phyloP scores from a whole-genome alignment of 2,113 vertebrate genomes.

The Trochalopteron elliotii region DNA sequence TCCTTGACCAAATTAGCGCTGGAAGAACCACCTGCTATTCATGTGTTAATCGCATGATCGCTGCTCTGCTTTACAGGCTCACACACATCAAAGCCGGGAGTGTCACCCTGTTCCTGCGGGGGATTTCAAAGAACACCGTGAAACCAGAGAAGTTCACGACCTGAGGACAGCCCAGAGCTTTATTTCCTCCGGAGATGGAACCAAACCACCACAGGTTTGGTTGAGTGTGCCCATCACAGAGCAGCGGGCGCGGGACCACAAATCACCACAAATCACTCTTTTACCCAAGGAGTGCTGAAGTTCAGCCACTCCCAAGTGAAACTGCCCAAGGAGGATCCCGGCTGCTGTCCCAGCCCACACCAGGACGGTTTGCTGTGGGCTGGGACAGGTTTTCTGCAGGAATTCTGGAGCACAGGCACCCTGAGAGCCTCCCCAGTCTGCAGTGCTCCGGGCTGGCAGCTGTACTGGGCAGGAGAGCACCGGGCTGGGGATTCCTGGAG shows the following conservation, averaged over 20 bases:
- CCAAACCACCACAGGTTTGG: not conserved
- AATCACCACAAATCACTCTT: not conserved
- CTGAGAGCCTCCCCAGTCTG: not conserved
- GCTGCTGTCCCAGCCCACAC: rapidly evolving
- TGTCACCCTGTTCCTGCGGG: not conserved
- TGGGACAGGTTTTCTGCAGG: not conserved
- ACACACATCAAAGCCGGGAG: not conserved
- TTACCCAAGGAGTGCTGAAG: not conserved
- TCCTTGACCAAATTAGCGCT: not conserved
- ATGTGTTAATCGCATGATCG: constrained; percentile 30
- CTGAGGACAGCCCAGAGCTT: not conserved
- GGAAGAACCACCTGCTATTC: constrained; percentile 39
- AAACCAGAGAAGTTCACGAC: not conserved
- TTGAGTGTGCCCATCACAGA: not conserved
- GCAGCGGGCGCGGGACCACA: not conserved
- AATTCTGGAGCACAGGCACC: not conserved
- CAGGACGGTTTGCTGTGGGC: not conserved
- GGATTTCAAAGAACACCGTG: not conserved
- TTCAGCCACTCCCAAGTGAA: not conserved
- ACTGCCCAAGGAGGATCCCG: rapidly evolving
- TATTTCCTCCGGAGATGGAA: not conserved
- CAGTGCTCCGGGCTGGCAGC: not conserved
- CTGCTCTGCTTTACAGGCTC: not conserved
- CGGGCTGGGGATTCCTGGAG: not conserved
- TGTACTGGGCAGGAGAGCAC: not conserved